Percentiles rank a stretch among this genome's conserved stretches.
Conservation (phyloP, 2,888 invertebrate species). For the Elysia crispata region DNA sequence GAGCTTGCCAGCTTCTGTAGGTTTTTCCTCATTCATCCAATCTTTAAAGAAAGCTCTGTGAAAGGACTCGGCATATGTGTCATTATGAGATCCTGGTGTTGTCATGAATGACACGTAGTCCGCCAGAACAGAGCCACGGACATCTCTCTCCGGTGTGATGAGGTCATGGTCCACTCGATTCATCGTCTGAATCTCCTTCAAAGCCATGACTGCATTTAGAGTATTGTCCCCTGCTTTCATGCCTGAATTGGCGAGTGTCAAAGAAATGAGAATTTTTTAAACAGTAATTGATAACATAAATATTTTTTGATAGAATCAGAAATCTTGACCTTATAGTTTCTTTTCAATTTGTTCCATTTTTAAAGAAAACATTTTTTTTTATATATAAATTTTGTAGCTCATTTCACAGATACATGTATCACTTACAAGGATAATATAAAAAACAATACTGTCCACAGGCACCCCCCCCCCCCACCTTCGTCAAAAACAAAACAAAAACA, state of each 20-base stretch:
- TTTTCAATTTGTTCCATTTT: no score
- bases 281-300: neutral
- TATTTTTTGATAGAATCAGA: no score
- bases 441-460: no score
- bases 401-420: no score
- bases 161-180: conserved; percentile 61
- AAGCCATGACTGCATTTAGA: conserved; percentile 65
- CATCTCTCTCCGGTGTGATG: conserved; percentile 54
- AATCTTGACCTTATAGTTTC: no score
- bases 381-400: no score
- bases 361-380: no score
- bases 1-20: conserved; percentile 57
- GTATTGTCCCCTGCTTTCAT: conserved; percentile 73
- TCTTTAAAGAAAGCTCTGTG: conserved; percentile 71
- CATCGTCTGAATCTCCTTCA: conserved; percentile 65
- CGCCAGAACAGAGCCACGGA: conserved; percentile 64
- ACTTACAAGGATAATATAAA: no score
- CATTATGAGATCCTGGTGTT: conserved; percentile 68
- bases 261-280: neutral
- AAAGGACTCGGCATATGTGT: conserved; percentile 73
- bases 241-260: conserved; percentile 55
- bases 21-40: conserved; percentile 59
- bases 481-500: no score
- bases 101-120: conserved; percentile 73
- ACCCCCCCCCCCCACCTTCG: no score